phyloP scores from a whole-genome alignment of 2,888 invertebrate species.

The Pemphredon lugubris region DNA sequence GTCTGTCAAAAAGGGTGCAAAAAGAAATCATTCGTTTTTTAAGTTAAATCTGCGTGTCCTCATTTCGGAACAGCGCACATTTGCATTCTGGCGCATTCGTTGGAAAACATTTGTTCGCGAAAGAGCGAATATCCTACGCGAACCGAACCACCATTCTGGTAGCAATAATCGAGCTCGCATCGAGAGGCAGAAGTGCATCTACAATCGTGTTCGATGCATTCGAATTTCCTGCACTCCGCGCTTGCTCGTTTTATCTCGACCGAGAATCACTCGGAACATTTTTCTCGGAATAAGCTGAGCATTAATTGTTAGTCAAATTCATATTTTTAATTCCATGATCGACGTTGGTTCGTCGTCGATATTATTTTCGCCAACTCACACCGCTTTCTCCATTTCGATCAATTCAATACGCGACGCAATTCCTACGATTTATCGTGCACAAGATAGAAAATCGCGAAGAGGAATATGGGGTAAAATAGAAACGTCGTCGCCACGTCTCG shows the following conservation, averaged over 20 bases:
- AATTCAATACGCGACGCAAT: constrained; percentile 1
- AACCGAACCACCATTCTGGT: constrained; percentile 18
- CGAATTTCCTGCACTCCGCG: constrained; percentile 3
- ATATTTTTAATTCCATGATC: no score
- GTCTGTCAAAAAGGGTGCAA: no score
- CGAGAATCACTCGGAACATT: no score
- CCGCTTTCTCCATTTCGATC: no score
- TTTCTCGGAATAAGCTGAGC: no score
- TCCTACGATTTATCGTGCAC: constrained; percentile 3
- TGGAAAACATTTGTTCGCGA: constrained; percentile 14
- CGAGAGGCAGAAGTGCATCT: constrained; percentile 17
- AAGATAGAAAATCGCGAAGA: not conserved
- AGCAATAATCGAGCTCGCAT: constrained; percentile 44
- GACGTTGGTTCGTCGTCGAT: no score
- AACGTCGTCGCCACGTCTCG: not conserved
- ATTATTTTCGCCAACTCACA: no score
- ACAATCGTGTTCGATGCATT: constrained; percentile 26
- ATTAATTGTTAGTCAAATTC: no score
- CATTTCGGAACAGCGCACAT: constrained; percentile 23
- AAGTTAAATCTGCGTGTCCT: constrained; percentile 28
- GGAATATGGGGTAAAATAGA: no score
- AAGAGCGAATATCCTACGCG: constrained; percentile 27
- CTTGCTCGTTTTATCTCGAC: no score
- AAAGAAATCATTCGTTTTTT: constrained; percentile 11
- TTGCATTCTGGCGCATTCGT: constrained; percentile 24